Percentiles rank a stretch among this genome's conserved stretches.
Evolutionary conservation across 2,888 invertebrate genomes (phyloP).

Genomic region (Brachypalpus laphriformis): DNA sequence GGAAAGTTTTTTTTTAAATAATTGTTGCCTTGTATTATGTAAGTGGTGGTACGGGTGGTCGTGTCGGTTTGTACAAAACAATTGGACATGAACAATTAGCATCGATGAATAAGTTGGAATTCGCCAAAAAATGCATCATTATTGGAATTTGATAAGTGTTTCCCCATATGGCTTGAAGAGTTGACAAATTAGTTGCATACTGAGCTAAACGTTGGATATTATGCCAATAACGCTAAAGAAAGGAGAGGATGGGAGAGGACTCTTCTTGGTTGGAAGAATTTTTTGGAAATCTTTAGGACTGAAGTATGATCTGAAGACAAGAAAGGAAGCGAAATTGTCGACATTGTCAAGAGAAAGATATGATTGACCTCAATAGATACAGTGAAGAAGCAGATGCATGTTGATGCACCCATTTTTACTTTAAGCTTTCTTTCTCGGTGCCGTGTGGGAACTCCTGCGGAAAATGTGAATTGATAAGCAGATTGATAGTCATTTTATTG

Average conservation of each 20-base stretch:
- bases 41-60: constrained; percentile 36
- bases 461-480: too few relatives aligned
- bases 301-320: too few relatives aligned
- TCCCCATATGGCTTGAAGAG: constrained; percentile 30
- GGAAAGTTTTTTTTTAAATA: constrained; percentile 24
- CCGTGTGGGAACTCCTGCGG: too few relatives aligned
- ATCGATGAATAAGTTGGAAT: constrained; percentile 51
- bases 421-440: too few relatives aligned
- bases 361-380: too few relatives aligned
- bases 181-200: constrained; percentile 27
- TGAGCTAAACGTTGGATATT: constrained; percentile 12
- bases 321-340: too few relatives aligned
- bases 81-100: constrained; percentile 70
- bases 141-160: constrained; percentile 65
- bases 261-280: not conserved
- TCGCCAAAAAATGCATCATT: constrained; percentile 61
- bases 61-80: constrained; percentile 50
- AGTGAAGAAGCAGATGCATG: too few relatives aligned
- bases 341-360: too few relatives aligned
- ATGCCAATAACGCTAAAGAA: constrained; percentile 18
- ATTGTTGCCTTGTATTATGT: constrained; percentile 21
- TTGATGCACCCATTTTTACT: too few relatives aligned
- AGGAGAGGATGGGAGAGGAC: not conserved
- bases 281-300: too few relatives aligned
- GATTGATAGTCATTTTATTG: too few relatives aligned